Evolutionary conservation across 2,113 vertebrate genomes (phyloP), one percentile per base, ranked within the genome.

Genomic region (Hippocampus zosterae): DNA sequence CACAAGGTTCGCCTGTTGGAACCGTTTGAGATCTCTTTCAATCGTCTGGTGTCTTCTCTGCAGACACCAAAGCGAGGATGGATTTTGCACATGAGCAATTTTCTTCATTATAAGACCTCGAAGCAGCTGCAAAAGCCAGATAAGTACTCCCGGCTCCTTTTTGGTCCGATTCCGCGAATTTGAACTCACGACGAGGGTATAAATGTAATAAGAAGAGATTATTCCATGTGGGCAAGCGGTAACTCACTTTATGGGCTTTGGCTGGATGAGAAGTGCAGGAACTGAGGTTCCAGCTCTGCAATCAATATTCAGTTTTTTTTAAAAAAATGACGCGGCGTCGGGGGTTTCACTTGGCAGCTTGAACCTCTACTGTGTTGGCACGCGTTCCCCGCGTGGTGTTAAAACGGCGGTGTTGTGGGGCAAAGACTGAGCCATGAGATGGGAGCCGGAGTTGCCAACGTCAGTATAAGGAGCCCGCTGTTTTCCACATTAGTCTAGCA

Each of bases 171-270:
- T 80, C 80, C 82, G 66, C 71, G 80, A 85, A 77, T 76, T 72
- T 77, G 81, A 83, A 78, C 81, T 76, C 79, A 33, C 71, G 69
- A 57, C 29, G 52, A 81, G 71, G 71, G 75, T 76, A 82, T 77
- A 85, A 80, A 76, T 77, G 82, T 84, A 90, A 88, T 85, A 84
- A 79, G 78, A 84, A 70, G 72, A 82, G 84, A 86, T 87, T 84
- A 69, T 77, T 86, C 87, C 82, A 76, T 76, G 78, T 40, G 68
- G 83, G 76, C 72, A 63, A 71, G 68, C 81, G 74, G 72, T 73
- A 87, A 87, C 86, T 85, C 76, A 79, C 83, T 87, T 90, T 85
- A 84, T 80, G 65, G 77, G 81, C 80, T 82, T 61, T 75, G 78
- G 77, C 70, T 87, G 78, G 72, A 84, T 84, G 80, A 86, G 76